These are phyloP conservation scores for Phymatocera aterrima DNA, from an alignment of 2,888 invertebrate genomes.

Conservation along the genomic window DNA sequence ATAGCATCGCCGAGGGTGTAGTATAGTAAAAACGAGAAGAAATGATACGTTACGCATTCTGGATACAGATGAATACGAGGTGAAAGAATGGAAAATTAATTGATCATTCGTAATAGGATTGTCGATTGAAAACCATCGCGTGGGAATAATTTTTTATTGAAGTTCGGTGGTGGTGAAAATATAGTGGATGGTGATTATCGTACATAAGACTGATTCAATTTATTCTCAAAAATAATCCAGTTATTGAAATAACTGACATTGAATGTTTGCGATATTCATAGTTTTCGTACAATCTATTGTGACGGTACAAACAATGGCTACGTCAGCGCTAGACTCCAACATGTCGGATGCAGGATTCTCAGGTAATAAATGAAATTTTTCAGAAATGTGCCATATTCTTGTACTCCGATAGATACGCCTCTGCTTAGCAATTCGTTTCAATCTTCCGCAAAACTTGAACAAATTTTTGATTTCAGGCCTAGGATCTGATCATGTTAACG, in stretches of 20 bases:
- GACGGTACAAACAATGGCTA: not conserved
- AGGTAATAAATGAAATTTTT: not conserved
- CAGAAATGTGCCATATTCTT: not conserved
- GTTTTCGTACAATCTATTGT: not conserved
- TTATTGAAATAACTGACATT: not conserved
- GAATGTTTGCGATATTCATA: not conserved
- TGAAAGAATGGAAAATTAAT: not conserved
- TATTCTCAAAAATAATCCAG: not conserved
- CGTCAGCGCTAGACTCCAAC: not conserved
- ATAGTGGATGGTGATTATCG: not conserved
- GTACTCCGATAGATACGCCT: not conserved
- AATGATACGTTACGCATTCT: not conserved
- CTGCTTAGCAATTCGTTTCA: not conserved
- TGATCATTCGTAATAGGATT: not conserved
- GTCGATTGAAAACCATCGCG: not conserved
- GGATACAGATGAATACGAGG: too few relatives aligned
- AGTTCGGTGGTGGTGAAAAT: not conserved
- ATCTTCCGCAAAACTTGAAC: not conserved
- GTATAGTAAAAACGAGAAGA: not conserved
- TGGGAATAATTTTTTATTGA: too few relatives aligned
- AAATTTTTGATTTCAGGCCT: not conserved
- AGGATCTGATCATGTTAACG: conserved; percentile 56
- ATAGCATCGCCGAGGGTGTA: not conserved
- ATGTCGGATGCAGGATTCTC: not conserved
- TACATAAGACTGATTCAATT: conserved; percentile 20